These are phyloP conservation scores for Paraescarpia echinospica DNA, from an alignment of 1,140 invertebrate genomes.

Conservation along the genomic window DNA sequence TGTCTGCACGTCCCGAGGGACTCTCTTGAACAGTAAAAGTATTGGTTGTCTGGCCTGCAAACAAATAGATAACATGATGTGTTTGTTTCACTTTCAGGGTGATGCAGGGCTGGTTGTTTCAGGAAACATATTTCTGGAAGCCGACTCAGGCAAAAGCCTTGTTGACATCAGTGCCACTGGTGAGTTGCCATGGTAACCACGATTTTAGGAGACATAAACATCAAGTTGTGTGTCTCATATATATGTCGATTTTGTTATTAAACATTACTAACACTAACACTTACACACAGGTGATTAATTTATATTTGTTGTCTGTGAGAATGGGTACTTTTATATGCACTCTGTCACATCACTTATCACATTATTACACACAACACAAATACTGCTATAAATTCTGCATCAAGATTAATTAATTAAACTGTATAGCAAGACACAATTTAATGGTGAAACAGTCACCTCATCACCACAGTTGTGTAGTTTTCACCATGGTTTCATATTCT, in stretches of 20 bases:
- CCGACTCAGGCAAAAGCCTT: slow-evolving; percentile 69
- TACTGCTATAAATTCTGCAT: not conserved
- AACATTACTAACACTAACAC: not conserved
- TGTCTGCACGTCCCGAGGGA: too few relatives aligned
- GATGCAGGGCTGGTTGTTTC: slow-evolving; percentile 88
- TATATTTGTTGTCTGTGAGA: not conserved
- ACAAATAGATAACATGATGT: too few relatives aligned
- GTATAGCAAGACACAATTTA: not conserved
- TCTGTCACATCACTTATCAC: not conserved
- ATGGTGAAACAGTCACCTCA: not conserved
- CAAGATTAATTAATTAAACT: not conserved
- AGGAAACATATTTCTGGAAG: slow-evolving; percentile 70
- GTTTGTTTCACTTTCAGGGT: slow-evolving; percentile 62
- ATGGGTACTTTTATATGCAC: not conserved
- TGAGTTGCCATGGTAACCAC: slow-evolving; percentile 52
- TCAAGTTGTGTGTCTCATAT: not conserved
- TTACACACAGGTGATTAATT: not conserved
- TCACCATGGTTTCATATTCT: not conserved
- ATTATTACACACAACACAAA: not conserved
- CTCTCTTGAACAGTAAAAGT: too few relatives aligned
- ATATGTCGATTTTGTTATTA: not conserved
- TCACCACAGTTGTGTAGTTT: not conserved
- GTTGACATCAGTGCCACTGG: slow-evolving; percentile 75
- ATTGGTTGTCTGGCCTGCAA: too few relatives aligned
- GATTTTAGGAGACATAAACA: not conserved